Evolutionary conservation across 2,113 vertebrate species (phyloP).

Genomic region (Sciurus niger): DNA sequence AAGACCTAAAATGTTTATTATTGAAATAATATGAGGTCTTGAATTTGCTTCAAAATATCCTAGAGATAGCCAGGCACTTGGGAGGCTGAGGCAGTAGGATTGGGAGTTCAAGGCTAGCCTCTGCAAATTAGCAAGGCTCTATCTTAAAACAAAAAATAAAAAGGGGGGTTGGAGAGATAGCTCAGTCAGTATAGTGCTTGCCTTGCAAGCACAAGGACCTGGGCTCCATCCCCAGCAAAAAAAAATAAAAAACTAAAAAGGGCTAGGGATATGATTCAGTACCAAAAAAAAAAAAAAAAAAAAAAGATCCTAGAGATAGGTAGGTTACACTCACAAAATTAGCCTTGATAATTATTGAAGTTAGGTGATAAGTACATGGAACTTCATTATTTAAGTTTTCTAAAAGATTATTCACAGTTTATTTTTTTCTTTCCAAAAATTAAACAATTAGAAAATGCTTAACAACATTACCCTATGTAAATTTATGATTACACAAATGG

Average conservation of each 20-base stretch:
- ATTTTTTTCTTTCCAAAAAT: slow-evolving; percentile 56
- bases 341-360: background rate
- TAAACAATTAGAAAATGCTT: slow-evolving; percentile 63
- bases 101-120: too few relatives aligned
- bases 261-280: too few relatives aligned
- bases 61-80: background rate
- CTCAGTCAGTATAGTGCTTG: too few relatives aligned
- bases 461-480: background rate
- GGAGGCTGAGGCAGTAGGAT: too few relatives aligned
- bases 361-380: background rate
- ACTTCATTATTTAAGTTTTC: background rate
- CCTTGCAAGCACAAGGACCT: too few relatives aligned
- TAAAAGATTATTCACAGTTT: slow-evolving; percentile 69
- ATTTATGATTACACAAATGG: too few relatives aligned
- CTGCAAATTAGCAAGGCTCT: too few relatives aligned
- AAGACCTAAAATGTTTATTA: background rate
- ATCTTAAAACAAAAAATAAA: too few relatives aligned
- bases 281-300: too few relatives aligned
- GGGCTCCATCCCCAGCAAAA: too few relatives aligned
- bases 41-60: slow-evolving; percentile 37
- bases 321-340: background rate
- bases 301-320: background rate
- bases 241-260: too few relatives aligned
- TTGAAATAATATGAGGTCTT: slow-evolving; percentile 38
- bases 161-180: too few relatives aligned